Conservation (phyloP, 2,797 vertebrate species). For the Bryconaethiops microstoma region DNA sequence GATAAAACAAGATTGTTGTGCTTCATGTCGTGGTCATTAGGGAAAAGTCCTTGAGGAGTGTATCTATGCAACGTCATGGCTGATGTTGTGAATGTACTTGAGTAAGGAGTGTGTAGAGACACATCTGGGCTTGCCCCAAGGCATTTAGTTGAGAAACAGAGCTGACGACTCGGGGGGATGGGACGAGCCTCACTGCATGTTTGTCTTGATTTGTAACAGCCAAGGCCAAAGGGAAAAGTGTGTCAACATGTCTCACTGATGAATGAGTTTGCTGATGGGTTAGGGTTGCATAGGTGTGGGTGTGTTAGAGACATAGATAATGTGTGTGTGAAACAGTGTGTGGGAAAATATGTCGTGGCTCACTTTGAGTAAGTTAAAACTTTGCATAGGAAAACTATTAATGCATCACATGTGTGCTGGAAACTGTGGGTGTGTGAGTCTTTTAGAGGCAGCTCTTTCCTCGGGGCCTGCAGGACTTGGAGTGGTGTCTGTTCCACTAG, state of each 20-base stretch:
- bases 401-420: background rate
- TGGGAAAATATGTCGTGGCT: background rate
- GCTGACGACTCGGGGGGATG: background rate
- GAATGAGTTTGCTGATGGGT: constrained; percentile 21
- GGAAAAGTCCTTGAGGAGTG: background rate
- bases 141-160: constrained; percentile 12
- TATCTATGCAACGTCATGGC: background rate
- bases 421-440: background rate
- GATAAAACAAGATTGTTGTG: too few species aligned
- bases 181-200: constrained; percentile 20
- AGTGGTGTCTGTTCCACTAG: background rate
- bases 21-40: too few species aligned
- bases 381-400: background rate
- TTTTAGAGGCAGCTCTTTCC: background rate
- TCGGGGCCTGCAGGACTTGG: constrained; percentile 1
- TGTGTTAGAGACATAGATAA: constrained; percentile 16
- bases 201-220: constrained; percentile 37
- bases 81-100: background rate
- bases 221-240: constrained; percentile 30
- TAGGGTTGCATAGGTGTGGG: constrained; percentile 1
- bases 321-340: background rate
- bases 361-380: background rate
- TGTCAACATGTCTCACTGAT: constrained; percentile 34
- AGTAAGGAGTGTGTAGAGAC: background rate
- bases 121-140: constrained; percentile 24